phyloP scores from a whole-genome alignment of 2,113 vertebrate species.

The Coryphaenoides rupestris region DNA sequence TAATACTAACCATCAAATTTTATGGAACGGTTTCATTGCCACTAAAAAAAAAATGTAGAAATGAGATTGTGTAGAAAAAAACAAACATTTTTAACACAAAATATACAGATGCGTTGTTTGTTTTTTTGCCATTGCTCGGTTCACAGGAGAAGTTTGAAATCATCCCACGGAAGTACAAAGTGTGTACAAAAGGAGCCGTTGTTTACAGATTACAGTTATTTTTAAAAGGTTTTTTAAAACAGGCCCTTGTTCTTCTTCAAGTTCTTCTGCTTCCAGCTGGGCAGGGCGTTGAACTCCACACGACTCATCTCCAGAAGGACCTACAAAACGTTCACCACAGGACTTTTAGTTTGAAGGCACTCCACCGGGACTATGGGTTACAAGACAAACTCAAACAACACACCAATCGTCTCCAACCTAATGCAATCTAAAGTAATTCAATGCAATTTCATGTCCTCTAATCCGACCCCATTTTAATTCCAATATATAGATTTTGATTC shows the following conservation, averaged over 20 bases:
- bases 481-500: too few species aligned
- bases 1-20: too few species aligned
- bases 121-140: background rate
- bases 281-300: slow-evolving; percentile 73
- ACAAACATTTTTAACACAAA: background rate
- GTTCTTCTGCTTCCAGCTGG: slow-evolving; percentile 79
- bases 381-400: too few species aligned
- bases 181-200: background rate
- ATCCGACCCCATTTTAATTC: too few species aligned
- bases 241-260: slow-evolving; percentile 77
- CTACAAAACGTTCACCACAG: slow-evolving; percentile 44
- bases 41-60: too few species aligned
- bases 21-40: too few species aligned
- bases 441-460: too few species aligned
- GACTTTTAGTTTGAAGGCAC: too few species aligned
- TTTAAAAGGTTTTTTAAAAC: slow-evolving; percentile 63
- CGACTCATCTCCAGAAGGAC: slow-evolving; percentile 70
- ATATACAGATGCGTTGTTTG: background rate
- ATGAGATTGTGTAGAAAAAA: background rate
- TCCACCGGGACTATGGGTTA: too few species aligned
- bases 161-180: background rate
- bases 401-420: too few species aligned
- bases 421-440: too few species aligned
- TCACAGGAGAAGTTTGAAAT: background rate
- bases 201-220: too few species aligned